phyloP scores from a whole-genome alignment of 92 coral and sea anemone genomes.

The Porites divaricata region DNA sequence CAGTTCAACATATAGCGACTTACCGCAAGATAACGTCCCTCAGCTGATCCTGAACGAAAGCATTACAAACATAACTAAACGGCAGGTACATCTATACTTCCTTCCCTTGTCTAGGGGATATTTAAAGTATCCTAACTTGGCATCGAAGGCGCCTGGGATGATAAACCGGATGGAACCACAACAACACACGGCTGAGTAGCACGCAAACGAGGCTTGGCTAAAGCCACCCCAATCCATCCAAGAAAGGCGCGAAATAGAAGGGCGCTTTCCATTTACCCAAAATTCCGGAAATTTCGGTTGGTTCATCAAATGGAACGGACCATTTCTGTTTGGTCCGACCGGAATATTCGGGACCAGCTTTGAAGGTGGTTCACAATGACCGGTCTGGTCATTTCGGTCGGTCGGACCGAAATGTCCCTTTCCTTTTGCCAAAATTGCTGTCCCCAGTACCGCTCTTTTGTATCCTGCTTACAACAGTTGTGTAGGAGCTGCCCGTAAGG shows the following conservation, averaged over 20 bases:
- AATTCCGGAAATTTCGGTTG: no score
- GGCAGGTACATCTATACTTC: background rate
- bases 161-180: constrained; percentile 17
- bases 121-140: background rate
- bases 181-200: constrained; percentile 13
- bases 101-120: background rate
- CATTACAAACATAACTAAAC: background rate
- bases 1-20: constrained; percentile 18
- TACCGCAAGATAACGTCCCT: background rate
- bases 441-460: no score
- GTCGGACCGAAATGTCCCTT: no score
- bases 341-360: no score
- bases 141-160: background rate
- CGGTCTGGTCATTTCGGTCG: no score
- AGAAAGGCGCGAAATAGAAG: constrained; percentile 7
- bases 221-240: background rate
- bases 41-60: background rate
- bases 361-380: no score
- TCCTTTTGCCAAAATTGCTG: no score
- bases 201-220: constrained; percentile 32
- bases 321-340: no score
- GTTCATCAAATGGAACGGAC: no score
- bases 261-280: no score
- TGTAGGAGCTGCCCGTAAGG: no score
- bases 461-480: no score